Base-by-base conservation (phyloP, 2,888 invertebrate species). In the Lottia scabra region DNA sequence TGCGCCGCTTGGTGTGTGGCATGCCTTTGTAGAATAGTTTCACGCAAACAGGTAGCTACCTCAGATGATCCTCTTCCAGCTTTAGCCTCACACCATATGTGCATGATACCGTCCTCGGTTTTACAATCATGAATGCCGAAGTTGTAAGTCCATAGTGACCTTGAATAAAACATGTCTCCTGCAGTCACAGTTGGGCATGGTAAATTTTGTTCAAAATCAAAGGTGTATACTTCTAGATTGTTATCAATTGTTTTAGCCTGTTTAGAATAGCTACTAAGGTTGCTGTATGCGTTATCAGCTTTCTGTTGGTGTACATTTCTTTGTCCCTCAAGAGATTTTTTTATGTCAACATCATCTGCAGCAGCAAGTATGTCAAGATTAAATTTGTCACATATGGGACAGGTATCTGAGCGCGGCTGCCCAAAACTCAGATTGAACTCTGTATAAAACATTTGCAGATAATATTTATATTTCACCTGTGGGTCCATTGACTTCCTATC, bases 141-240 rank as follows among this genome's bases (percentile, higher is more conserved):
- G 66, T 73, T 73, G 48, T 70, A 73, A 5, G 73, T 73, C 73
- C 73, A 73, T 23, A 73, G 66, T 48, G 23, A 38, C 48, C 73
- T 69, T n/a, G 65, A 43, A 66, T 73, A 73, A 68, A 68, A 68
- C 62, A 68, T 68, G 62, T 74, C 71, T 62, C 74, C 67, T 26
- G 67, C 64, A 15, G 63, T 71, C n/a, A 74, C 43, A 48, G 65
- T 67, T 68, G 71, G 71, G 16, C 63, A 56, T 15, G 65, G 71
- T 27, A 74, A 68, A 68, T 74, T 74, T 65, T 74, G 70, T 62
- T 71, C 44, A 56, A 74, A 71, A 63, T 74, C 74, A 69, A 71
- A 70, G 67, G 70, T 74, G 38, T 67, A 70, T n/a, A 67, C 68
- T 63, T 74, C 68, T 23, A 71, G 15, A 15, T 70, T 38, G n/a